Conservation (phyloP, 2,888 invertebrate species). For the Drosophila lutescens region DNA sequence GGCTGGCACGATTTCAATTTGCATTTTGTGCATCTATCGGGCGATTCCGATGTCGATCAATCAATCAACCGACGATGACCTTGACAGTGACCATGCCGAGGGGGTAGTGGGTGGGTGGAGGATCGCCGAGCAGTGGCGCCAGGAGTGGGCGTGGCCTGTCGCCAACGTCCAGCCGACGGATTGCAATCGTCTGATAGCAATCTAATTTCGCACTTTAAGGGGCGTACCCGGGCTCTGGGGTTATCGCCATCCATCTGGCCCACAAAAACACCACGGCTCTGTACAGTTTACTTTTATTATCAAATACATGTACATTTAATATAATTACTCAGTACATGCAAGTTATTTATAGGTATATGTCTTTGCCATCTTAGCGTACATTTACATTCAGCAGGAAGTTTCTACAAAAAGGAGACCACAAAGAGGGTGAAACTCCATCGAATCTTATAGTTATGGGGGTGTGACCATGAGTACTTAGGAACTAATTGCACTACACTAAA, state of each 20-base stretch:
- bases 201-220: constrained; percentile 40
- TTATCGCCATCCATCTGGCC: constrained; percentile 30
- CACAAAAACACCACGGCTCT: constrained; percentile 21
- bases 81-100: constrained; percentile 46
- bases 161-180: constrained; percentile 10
- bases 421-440: neutral
- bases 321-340: constrained; percentile 19
- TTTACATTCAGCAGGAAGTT: constrained; percentile 23
- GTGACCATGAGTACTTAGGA: constrained; percentile 50
- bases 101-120: neutral
- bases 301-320: constrained; percentile 38
- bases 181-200: constrained; percentile 24
- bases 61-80: constrained; percentile 58
- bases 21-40: constrained; percentile 29
- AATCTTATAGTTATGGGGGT: constrained; percentile 8
- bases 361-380: constrained; percentile 56
- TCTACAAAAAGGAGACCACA: constrained; percentile 9
- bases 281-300: constrained; percentile 45
- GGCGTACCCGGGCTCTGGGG: constrained; percentile 52
- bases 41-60: constrained; percentile 50
- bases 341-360: constrained; percentile 23
- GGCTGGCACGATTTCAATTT: constrained; percentile 46
- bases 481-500: constrained; percentile 60
- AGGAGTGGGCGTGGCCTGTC: constrained; percentile 62
- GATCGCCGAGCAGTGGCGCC: constrained; percentile 56